Percentiles rank a stretch among this genome's conserved stretches.
phyloP scores from a whole-genome alignment of 2,888 invertebrate genomes.

The Enchytraeus crypticus region DNA sequence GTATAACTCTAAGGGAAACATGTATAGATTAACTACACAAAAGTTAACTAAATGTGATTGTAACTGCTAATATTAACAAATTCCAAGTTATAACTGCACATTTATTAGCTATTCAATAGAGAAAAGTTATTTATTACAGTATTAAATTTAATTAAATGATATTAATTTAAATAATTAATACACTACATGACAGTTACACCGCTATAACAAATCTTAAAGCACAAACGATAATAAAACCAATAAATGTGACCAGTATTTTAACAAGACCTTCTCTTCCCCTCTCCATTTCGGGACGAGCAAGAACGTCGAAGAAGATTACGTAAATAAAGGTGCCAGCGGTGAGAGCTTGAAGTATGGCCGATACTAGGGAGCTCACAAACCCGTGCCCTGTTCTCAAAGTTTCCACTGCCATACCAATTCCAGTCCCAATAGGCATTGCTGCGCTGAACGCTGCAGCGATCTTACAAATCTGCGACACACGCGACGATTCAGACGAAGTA shows the following conservation, averaged over 20 bases:
- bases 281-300: slow-evolving; percentile 29
- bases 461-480: slow-evolving; percentile 29
- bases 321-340: slow-evolving; percentile 46
- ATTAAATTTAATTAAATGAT: no score
- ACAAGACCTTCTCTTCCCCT: slow-evolving; percentile 6
- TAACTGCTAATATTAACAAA: no score
- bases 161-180: not conserved
- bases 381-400: slow-evolving; percentile 16
- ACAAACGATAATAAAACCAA: slow-evolving; percentile 30
- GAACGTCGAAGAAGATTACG: slow-evolving; percentile 43
- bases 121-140: no score
- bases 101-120: no score
- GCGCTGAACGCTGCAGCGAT: slow-evolving; percentile 35
- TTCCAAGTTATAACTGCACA: no score
- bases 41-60: no score
- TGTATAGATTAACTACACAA: no score
- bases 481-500: slow-evolving; percentile 26
- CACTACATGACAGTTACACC: not conserved
- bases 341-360: slow-evolving; percentile 39
- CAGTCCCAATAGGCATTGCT: slow-evolving; percentile 42
- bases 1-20: no score
- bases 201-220: slow-evolving; percentile 12
- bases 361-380: slow-evolving; percentile 32
- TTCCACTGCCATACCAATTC: slow-evolving; percentile 36
- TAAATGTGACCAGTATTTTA: slow-evolving; percentile 32